These are phyloP conservation scores for Synanthedon vespiformis DNA, from an alignment of 2,888 invertebrate genomes.

Conservation along the genomic window DNA sequence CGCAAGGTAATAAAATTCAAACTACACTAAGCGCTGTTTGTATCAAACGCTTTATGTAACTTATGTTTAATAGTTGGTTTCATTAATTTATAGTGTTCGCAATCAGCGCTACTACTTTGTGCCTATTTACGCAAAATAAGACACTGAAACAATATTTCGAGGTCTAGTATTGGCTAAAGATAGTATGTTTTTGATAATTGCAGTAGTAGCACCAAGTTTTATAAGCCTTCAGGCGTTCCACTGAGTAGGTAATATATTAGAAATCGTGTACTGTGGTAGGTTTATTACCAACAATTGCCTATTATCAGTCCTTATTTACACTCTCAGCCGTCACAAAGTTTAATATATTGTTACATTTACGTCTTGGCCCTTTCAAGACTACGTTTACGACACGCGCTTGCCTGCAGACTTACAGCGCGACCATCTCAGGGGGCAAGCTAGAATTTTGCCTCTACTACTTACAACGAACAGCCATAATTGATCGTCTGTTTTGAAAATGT, in stretches of 20 bases:
- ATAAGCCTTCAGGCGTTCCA: conserved; percentile 21
- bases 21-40: not conserved
- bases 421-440: too few relatives aligned
- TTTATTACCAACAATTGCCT: conserved; percentile 49
- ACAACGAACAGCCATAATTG: not conserved
- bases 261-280: conserved; percentile 39
- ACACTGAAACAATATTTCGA: not conserved
- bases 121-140: not conserved
- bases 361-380: not conserved
- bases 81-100: not conserved
- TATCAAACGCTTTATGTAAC: not conserved
- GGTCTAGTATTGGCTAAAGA: conserved; percentile 7
- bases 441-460: too few relatives aligned
- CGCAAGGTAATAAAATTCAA: not conserved
- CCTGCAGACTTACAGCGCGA: too few relatives aligned
- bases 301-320: conserved; percentile 44
- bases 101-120: not conserved
- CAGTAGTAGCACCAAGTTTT: conserved; percentile 22
- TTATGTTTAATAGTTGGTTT: not conserved
- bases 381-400: not conserved
- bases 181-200: conserved; percentile 37
- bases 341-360: conserved; percentile 31
- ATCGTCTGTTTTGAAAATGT: not conserved
- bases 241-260: conserved; percentile 25
- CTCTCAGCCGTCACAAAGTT: conserved; percentile 33